These are phyloP conservation scores for Fragum sueziense DNA, from an alignment of 2,888 invertebrate species.

Conservation along the genomic window DNA sequence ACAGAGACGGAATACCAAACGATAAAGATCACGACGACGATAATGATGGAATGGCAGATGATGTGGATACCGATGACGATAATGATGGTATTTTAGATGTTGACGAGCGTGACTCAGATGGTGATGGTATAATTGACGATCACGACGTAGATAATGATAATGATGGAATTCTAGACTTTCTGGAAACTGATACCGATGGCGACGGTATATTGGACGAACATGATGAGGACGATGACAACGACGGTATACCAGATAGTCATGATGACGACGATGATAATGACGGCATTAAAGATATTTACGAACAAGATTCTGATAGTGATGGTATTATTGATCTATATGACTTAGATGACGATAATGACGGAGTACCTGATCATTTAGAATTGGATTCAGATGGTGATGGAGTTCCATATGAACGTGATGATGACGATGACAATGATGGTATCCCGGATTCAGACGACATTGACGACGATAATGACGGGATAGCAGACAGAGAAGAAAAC, in stretches of 20 bases:
- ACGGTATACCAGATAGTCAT: constrained; percentile 75
- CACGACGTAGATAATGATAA: constrained; percentile 74
- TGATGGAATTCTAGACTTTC: constrained; percentile 73
- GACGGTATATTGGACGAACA: constrained; percentile 72
- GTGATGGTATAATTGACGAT: constrained; percentile 73
- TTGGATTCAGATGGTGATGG: constrained; percentile 74
- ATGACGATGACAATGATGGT: constrained; percentile 74
- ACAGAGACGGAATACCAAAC: constrained; percentile 74
- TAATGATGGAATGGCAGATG: constrained; percentile 75
- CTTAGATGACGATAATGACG: constrained; percentile 74
- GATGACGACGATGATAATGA: constrained; percentile 75
- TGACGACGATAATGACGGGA: constrained; percentile 71
- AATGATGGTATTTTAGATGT: constrained; percentile 77
- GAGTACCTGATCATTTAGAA: constrained; percentile 74
- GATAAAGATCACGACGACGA: constrained; percentile 76
- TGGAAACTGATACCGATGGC: constrained; percentile 73
- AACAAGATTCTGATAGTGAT: constrained; percentile 76
- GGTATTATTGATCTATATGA: constrained; percentile 74
- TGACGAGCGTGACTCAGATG: constrained; percentile 73
- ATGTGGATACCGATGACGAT: constrained; percentile 66
- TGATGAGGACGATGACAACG: constrained; percentile 74
- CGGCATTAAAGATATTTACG: constrained; percentile 65
- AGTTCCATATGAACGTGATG: constrained; percentile 71
- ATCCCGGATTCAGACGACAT: constrained; percentile 67
- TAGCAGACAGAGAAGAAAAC: constrained; percentile 68